Conservation (phyloP, 1,140 invertebrate genomes). For the Lepidotrigona ventralis region DNA sequence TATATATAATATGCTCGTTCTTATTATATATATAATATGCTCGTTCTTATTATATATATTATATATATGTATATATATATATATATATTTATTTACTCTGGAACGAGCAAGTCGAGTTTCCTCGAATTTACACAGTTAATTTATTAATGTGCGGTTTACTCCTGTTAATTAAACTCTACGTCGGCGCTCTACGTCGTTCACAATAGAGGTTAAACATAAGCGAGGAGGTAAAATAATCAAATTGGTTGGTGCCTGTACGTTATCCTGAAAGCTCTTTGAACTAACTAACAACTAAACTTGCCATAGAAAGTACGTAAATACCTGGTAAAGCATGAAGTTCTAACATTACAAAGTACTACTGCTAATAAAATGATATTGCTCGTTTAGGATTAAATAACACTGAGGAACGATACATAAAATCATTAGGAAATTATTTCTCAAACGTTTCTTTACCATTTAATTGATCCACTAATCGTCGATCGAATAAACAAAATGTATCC, state of each 20-base stretch:
- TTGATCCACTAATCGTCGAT: neutral
- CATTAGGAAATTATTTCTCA: neutral
- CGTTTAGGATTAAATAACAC: neutral
- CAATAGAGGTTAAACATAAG: neutral
- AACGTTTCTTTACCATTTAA: neutral
- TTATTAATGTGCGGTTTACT: neutral
- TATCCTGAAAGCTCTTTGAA: neutral
- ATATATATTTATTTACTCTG: neutral
- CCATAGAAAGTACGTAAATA: neutral
- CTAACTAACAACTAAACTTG: neutral
- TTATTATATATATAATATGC: too few species aligned
- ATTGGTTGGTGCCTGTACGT: neutral
- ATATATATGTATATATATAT: too few species aligned
- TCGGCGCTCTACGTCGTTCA: neutral
- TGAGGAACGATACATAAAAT: neutral
- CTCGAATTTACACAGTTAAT: neutral
- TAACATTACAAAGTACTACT: too few species aligned
- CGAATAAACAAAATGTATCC: neutral
- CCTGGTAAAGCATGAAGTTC: neutral
- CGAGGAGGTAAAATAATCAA: conserved; percentile 7
- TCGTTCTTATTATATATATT: too few species aligned
- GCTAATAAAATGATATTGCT: neutral
- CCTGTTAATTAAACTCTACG: conserved; percentile 2
- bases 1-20: too few species aligned
- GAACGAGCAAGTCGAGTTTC: neutral